Conservation (phyloP, 2,113 vertebrate species). For the Parus major region DNA sequence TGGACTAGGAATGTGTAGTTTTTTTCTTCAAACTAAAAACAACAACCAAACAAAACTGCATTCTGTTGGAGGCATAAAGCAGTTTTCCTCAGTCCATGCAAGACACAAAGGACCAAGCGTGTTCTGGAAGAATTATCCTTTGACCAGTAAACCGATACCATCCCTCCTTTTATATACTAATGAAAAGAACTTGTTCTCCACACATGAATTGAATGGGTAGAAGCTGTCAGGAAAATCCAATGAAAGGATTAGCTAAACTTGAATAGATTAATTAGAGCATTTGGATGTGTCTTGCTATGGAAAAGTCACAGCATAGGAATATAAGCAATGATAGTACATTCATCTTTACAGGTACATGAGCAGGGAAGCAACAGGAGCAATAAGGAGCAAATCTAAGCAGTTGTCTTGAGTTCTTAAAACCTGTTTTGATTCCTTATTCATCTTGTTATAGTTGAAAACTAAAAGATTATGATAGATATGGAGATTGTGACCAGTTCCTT, state of each 20-base stretch:
- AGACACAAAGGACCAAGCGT: conserved; percentile 28
- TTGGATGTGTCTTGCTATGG: neutral
- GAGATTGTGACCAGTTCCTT: neutral
- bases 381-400: neutral
- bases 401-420: neutral
- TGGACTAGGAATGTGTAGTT: neutral
- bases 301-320: neutral
- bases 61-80: conserved; percentile 1
- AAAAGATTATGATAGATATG: neutral
- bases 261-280: conserved; percentile 47
- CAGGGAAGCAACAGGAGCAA: neutral
- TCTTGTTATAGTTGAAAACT: neutral
- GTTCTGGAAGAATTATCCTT: conserved; percentile 53
- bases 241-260: conserved; percentile 60
- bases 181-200: conserved; percentile 49
- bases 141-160: conserved; percentile 54
- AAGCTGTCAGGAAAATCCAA: conserved; percentile 55
- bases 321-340: neutral
- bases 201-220: conserved; percentile 15
- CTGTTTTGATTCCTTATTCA: neutral
- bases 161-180: conserved; percentile 44
- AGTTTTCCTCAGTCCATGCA: neutral
- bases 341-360: neutral
- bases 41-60: neutral
- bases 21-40: neutral